Evolutionary conservation across 2,113 vertebrate genomes (phyloP).

Genomic region (Ictalurus punctatus): DNA sequence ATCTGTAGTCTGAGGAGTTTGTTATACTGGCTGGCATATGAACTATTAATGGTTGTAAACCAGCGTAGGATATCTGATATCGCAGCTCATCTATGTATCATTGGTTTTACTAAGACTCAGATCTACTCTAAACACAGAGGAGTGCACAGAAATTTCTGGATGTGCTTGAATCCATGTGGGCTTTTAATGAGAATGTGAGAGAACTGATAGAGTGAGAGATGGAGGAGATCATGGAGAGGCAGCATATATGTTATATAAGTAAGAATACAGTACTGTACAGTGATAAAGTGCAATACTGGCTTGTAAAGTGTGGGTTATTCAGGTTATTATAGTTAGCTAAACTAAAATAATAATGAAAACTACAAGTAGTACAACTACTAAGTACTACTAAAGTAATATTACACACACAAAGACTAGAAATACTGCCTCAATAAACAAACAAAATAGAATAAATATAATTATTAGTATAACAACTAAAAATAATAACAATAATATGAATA

Average conservation of each 20-base stretch:
- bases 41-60: neutral
- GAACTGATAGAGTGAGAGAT: constrained; percentile 7
- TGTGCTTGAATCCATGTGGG: neutral
- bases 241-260: neutral
- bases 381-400: neutral
- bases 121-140: neutral
- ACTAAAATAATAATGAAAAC: neutral
- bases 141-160: neutral
- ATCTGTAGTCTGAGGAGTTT: neutral
- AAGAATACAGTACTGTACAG: neutral
- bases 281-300: neutral
- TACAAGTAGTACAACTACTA: too few relatives aligned
- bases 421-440: neutral
- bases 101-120: neutral
- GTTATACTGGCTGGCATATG: neutral
- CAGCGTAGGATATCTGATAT: neutral
- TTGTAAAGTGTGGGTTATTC: neutral
- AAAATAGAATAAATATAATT: neutral
- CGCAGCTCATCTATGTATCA: neutral
- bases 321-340: too few relatives aligned
- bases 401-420: neutral
- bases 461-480: neutral
- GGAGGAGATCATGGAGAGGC: neutral
- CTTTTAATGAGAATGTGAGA: constrained; percentile 20
- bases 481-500: neutral